Conservation (phyloP, 1,140 invertebrate species). For the Pseudomyrmex sp. region DNA sequence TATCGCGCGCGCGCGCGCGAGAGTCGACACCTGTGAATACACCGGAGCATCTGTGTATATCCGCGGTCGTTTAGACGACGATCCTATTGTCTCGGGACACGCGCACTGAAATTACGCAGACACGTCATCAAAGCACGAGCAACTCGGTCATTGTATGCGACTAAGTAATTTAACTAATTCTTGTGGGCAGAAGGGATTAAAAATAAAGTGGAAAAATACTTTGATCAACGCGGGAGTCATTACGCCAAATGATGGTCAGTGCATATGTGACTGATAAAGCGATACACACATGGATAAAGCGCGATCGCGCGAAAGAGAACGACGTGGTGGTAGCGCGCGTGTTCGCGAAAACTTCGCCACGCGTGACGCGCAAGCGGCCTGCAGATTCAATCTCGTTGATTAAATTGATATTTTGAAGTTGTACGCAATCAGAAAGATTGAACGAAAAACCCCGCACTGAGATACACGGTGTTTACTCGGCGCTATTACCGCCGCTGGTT, state of each 20-base stretch:
- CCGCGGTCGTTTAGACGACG: constrained; percentile 44
- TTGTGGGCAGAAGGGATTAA: neutral
- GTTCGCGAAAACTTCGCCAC: neutral
- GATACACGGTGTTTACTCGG: neutral
- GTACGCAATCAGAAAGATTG: constrained; percentile 3
- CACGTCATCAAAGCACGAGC: constrained; percentile 56
- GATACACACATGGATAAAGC: neutral
- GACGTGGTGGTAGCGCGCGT: neutral
- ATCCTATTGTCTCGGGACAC: constrained; percentile 60
- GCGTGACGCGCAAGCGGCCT: neutral
- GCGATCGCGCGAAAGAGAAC: neutral
- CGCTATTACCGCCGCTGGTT: neutral
- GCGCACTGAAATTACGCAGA: constrained; percentile 50
- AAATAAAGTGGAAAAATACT: neutral
- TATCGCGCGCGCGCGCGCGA: constrained; percentile 7
- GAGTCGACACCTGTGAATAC: neutral
- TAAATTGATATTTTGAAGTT: constrained; percentile 36
- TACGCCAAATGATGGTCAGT: neutral
- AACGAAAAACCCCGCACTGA: neutral
- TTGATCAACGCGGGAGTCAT: neutral
- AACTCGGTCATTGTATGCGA: constrained; percentile 11
- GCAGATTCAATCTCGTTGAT: constrained; percentile 37
- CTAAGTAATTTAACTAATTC: constrained; percentile 53
- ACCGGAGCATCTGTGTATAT: constrained; percentile 36
- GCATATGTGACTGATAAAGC: constrained; percentile 30